Conservation (phyloP, 2,888 invertebrate species). For the Julus scandinavius region DNA sequence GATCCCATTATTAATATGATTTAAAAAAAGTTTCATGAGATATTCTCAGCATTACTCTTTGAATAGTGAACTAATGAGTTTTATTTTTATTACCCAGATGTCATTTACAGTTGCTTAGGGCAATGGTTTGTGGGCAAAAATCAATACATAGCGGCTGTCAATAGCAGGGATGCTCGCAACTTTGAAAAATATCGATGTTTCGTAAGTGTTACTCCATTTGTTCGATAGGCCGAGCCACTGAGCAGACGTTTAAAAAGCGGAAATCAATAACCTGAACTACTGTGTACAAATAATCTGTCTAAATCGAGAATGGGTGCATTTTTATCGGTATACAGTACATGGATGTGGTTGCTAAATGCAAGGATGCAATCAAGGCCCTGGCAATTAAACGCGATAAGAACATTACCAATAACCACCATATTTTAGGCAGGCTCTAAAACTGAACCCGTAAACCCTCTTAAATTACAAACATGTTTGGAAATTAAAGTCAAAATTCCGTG, state of each 20-base stretch:
- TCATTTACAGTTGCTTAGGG: constrained; percentile 91
- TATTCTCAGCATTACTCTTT: background rate
- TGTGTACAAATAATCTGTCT: constrained; percentile 12
- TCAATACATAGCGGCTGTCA: constrained; percentile 96
- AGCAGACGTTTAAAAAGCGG: background rate
- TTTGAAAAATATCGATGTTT: constrained; percentile 96
- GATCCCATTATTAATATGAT: background rate
- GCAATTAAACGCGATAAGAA: background rate
- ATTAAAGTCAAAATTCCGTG: too few species aligned
- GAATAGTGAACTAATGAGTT: constrained; percentile 39
- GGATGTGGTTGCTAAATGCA: constrained; percentile 25
- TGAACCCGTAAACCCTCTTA: too few species aligned
- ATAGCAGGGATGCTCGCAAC: constrained; percentile 93
- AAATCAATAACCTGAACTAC: constrained; percentile 25
- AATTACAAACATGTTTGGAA: too few species aligned
- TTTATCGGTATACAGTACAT: constrained; percentile 12
- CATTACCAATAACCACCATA: too few species aligned
- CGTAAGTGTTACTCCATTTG: constrained; percentile 63
- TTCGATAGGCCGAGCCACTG: constrained; percentile 13
- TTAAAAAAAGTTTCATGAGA: background rate
- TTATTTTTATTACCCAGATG: constrained; percentile 69
- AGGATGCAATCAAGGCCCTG: background rate
- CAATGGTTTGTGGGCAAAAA: constrained; percentile 97
- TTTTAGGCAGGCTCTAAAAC: too few species aligned
- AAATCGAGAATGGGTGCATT: background rate